Evolutionary conservation across 2,113 vertebrate genomes (phyloP).

Genomic region (Diadophis punctatus): DNA sequence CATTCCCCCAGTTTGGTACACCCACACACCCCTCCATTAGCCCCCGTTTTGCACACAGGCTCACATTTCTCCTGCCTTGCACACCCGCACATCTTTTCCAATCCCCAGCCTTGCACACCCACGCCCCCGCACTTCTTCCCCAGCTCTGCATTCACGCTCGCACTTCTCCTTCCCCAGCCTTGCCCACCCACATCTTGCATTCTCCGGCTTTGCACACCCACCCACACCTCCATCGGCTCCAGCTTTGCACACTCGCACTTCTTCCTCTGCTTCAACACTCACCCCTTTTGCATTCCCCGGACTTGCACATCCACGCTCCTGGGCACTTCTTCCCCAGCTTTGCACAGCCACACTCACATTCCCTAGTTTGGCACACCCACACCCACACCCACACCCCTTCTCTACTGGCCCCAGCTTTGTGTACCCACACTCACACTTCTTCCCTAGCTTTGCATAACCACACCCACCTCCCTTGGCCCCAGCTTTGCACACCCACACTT

Average conservation of each 20-base stretch:
- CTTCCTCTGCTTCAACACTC: too few species aligned
- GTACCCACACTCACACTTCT: background rate
- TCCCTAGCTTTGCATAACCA: too few species aligned
- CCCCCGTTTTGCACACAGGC: background rate
- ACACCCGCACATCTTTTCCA: background rate
- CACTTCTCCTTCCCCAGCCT: background rate
- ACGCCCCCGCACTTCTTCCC: background rate
- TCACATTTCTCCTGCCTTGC: background rate
- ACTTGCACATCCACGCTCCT: background rate
- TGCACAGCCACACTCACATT: too few species aligned
- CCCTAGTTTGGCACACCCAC: too few species aligned
- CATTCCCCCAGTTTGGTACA: background rate
- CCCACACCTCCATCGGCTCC: accelerated
- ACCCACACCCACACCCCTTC: too few species aligned
- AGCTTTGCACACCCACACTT: too few species aligned
- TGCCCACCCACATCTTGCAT: background rate
- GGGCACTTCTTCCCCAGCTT: too few species aligned
- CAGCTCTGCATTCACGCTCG: too few species aligned
- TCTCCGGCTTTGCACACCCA: background rate
- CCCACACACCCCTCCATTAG: background rate
- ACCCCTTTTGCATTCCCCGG: too few species aligned
- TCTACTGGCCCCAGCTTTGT: too few species aligned
- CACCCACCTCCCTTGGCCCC: too few species aligned
- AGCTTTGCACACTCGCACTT: background rate
- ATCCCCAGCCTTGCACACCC: background rate